These are phyloP conservation scores for Druon quercuslanigerum DNA, from an alignment of 1,140 invertebrate species.

Conservation along the genomic window DNA sequence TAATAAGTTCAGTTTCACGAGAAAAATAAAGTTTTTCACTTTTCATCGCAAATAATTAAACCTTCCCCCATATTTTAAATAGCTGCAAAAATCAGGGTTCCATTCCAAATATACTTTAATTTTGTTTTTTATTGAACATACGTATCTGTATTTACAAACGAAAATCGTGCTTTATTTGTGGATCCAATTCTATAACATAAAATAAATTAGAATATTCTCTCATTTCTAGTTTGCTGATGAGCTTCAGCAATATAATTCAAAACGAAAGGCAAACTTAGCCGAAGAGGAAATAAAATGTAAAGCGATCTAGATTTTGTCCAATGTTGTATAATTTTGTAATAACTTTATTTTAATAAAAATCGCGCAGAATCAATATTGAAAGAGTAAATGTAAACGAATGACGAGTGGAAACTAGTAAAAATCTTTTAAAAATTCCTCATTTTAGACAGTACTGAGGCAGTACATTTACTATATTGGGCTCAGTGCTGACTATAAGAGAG, in stretches of 20 bases:
- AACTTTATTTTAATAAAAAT: too few relatives aligned
- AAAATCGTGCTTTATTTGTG: not conserved
- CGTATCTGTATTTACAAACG: not conserved
- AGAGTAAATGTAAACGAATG: too few relatives aligned
- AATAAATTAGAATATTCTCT: conserved; percentile 10
- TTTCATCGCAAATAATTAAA: conserved; percentile 1
- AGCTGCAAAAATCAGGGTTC: not conserved
- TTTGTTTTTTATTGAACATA: not conserved
- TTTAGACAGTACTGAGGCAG: too few relatives aligned
- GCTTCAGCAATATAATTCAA: not conserved
- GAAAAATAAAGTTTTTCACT: not conserved
- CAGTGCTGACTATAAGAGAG: too few relatives aligned
- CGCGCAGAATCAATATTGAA: too few relatives aligned
- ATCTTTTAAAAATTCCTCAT: too few relatives aligned
- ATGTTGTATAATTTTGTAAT: too few relatives aligned
- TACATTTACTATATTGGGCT: too few relatives aligned
- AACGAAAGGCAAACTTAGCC: not conserved
- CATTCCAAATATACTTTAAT: conserved; percentile 15
- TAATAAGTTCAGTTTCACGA: not conserved
- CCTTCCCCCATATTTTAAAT: not conserved
- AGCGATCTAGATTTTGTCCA: not conserved
- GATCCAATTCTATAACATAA: conserved; percentile 13
- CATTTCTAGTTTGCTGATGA: not conserved
- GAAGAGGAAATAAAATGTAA: not conserved
- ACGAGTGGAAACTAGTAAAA: too few relatives aligned